Evolutionary conservation across 2,113 vertebrate genomes (phyloP), one percentile per base, ranked within the genome.

Genomic region (Lucifuga dentata): DNA sequence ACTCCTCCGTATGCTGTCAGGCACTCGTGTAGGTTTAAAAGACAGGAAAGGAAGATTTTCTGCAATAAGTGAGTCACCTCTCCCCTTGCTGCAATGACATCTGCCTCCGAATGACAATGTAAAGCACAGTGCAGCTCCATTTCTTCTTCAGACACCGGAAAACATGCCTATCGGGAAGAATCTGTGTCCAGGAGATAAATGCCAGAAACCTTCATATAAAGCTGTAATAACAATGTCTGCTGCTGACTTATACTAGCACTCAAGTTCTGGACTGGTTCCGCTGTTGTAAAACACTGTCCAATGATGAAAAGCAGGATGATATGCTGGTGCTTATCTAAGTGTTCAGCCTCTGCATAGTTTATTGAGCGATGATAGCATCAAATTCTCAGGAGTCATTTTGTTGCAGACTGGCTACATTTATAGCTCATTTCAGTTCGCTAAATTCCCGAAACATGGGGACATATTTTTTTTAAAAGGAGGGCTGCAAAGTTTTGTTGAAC

Each of bases 401-500:
- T 76, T 79, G 86, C 75, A 76, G 48, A 53, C 61, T 39, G 49
- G 64, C 39, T 74, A 80, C 65, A 74, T 79, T 80, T 76, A 32
- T 52, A 23, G 71, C 72, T 83, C 81, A 76, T 68, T 80, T 80
- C 40, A 38, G 73, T 87, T 84, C 55, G 58, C 48, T 41, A 43
- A 5, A 46, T 29, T 66, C 19, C 65, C 72, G 81, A 87, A 86
- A 86, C 83, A 84, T 73, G 64, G 21, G 44, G 82, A 73, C 60
- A 51, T 64, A 61, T 76, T 76, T 77, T 44, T n/a, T 45, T 55
- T 26, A 68, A 40, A 71, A 51, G 39, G 39, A 65, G 63, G 48
- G 60, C 16, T 32, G 43, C 17, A 50, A 20, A 9, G 55, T 67
- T 65, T 81, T 57, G 36, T 66, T 43, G 17, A 60, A 64, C 5